Base-by-base conservation (phyloP, 2,888 invertebrate genomes). In the Brachypalpus laphriformis region DNA sequence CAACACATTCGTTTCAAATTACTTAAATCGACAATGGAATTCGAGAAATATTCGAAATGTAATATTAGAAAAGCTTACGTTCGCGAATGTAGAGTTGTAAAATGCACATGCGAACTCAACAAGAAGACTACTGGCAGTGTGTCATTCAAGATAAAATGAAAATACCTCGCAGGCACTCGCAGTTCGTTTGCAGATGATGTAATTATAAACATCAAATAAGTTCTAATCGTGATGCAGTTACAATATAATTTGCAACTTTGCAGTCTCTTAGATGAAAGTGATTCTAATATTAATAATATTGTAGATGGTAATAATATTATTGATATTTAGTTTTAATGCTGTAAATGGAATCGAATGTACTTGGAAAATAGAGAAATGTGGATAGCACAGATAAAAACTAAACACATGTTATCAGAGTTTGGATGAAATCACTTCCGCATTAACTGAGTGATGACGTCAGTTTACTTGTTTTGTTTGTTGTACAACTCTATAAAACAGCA, bases 51-150 rank as follows among this genome's bases (percentile, higher is more conserved):
- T 42, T 18, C 11, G 22, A 68, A 66, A 49, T 75, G 56, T 76
- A 68, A 49, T 59, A 40, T 59, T 75, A 47, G 56, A 45, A 70
- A 47, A 51, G 71, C 82, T 82, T 82, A 82, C 82, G 71, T 82
- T 82, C 56, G 76, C 47, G 65, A 54, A 51, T 70, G 65, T 74
- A 51, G 65, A 77, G 47, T 51, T 82, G 66, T 72, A 72, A 82
- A 78, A 78, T 78, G 82, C 82, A 82, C 82, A 78, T 82, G 82
- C 82, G 82, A 72, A 82, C 34, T 66, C 47, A 49, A 11, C 57
- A 28, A 49, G 34, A 57, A 66, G 37, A 75, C 75, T 75, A 25
- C 63, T 74, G 74, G 22, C 51, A 63, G 63, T 56, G 7, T 51
- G 61, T 16, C 49, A 34, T 74, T 14, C 16, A n/a, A 65, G 54